Evolutionary conservation across 2,797 vertebrate species (phyloP), one percentile per base, ranked within the genome.

Genomic region (Babyrousa celebensis): DNA sequence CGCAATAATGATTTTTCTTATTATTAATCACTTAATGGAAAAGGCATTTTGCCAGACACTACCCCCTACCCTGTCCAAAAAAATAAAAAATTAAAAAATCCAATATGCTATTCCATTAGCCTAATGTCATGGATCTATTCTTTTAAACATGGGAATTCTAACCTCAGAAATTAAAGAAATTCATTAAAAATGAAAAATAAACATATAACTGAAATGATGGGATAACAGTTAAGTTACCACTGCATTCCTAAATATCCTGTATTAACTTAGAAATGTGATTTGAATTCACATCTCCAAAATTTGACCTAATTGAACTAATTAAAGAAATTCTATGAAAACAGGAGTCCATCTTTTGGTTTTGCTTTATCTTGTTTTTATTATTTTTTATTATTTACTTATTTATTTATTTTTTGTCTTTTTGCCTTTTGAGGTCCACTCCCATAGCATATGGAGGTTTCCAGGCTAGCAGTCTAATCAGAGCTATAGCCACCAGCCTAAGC

Each of bases 1-100:
- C 75, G 94, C 97, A 96, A 77, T 96, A 83, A 92, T 93, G 89
- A 85, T 94, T 94, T 67, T 95, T 87, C 90, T 96, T 96, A 70
- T 95, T 94, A 93, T 93, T 93, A 43, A 96, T 96, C 77, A 88
- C 86, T 96, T 93, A 89, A 97, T 3, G 8, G 36, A 96, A 95
- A 95, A 98, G 85, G 56, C 94, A 84, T 95, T 94, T 94, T 95
- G 93, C 95, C 96, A 98, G 71, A 79, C 20, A 79, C 29, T 71
- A 80, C 8, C 52, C 12, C 36, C 75, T 74, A 86, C 25, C 20
- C 40, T 52, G 17, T 80, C 32, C 11, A 54, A 48, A 43, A 75
- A 63, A 83, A 77, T 12, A 48, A 95, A 91, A 83, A 86, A 20
- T n/a, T 36, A 96, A 91, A 80, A 79, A 86, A 70, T 72, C 68